phyloP scores from a whole-genome alignment of 2,797 vertebrate genomes.

The Sparidentex hasta region DNA sequence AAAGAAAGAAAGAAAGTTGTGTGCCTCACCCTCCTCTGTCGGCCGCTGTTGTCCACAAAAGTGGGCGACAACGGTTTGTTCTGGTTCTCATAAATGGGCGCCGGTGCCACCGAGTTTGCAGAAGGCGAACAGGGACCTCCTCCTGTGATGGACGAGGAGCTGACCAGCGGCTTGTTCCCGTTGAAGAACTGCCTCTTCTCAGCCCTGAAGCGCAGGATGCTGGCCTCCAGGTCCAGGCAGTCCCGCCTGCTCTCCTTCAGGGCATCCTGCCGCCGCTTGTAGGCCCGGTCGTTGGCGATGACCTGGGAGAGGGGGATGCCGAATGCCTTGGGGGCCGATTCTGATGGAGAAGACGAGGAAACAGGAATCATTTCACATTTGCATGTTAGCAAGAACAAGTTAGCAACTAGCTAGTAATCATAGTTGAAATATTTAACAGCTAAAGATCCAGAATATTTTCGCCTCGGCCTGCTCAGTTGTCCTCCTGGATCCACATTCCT shows the following conservation, averaged over 20 bases:
- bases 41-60: conserved; percentile 72
- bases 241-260: conserved; percentile 87
- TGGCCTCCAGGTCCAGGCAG: conserved; percentile 90
- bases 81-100: conserved; percentile 39
- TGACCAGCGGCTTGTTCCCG: conserved; percentile 66
- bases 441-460: too few relatives aligned
- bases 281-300: conserved; percentile 88
- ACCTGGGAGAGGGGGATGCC: conserved; percentile 90
- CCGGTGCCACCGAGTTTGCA: conserved; percentile 59
- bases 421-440: too few relatives aligned
- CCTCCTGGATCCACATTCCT: too few relatives aligned
- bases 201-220: conserved; percentile 86
- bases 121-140: conserved; percentile 50
- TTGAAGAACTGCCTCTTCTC: conserved; percentile 84
- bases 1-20: neutral
- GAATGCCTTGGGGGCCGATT: conserved; percentile 88
- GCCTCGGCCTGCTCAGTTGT: too few relatives aligned
- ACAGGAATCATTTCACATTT: neutral
- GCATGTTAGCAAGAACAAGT: neutral
- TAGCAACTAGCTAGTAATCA: too few relatives aligned
- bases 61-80: conserved; percentile 73
- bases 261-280: conserved; percentile 86
- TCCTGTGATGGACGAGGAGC: conserved; percentile 35
- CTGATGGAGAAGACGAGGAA: conserved; percentile 64
- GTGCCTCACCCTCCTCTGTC: conserved; percentile 83